Conservation (phyloP, 1,140 invertebrate species). For the Atta cephalotes region DNA sequence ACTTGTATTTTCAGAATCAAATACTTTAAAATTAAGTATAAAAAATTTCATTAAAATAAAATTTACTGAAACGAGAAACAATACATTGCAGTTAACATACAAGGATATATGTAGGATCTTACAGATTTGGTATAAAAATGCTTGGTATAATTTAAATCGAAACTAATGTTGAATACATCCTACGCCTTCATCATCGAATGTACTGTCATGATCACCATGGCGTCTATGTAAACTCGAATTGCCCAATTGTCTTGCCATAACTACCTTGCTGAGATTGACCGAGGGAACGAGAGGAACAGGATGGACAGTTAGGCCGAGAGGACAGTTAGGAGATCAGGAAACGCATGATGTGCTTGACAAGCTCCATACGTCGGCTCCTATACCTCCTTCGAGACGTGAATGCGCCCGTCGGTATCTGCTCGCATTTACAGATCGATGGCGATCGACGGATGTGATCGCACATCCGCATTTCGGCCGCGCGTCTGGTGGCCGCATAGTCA, state of each 20-base stretch:
- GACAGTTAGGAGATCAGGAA: constrained; percentile 57
- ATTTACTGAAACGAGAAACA: background rate
- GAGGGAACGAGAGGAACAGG: constrained; percentile 20
- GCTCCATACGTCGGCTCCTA: constrained; percentile 20
- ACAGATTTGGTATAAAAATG: background rate
- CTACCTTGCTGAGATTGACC: constrained; percentile 41
- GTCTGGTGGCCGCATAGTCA: constrained; percentile 18
- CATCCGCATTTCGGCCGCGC: constrained; percentile 30
- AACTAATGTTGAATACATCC: background rate
- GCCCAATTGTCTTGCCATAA: constrained; percentile 55
- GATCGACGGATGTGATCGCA: constrained; percentile 8
- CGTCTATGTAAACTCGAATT: constrained; percentile 55
- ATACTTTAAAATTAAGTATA: background rate
- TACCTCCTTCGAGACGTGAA: constrained; percentile 28
- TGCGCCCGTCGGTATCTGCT: background rate
- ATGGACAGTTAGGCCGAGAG: background rate
- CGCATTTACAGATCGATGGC: constrained; percentile 36
- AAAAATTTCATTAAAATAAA: background rate
- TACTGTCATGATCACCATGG: background rate
- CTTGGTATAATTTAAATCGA: background rate
- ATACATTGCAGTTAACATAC: background rate
- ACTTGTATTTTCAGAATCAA: background rate
- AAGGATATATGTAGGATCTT: background rate
- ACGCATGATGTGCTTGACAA: constrained; percentile 48
- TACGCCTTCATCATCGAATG: constrained; percentile 23